Evolutionary conservation across 1,140 invertebrate genomes (phyloP), one percentile per base, ranked within the genome.

Genomic region (Philaenus spumarius): DNA sequence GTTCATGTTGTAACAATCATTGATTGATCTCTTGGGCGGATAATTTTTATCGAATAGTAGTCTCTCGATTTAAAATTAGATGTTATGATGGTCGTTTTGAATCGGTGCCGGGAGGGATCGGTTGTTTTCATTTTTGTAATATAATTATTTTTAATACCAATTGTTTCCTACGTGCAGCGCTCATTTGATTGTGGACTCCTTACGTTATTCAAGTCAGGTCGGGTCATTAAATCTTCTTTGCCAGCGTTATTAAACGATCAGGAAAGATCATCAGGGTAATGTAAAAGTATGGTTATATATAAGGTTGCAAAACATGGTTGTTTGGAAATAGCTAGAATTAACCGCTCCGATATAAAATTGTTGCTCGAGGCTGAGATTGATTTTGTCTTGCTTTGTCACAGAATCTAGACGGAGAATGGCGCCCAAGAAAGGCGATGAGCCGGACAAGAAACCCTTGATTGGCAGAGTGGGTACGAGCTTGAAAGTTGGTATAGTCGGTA

Each of bases 401-500:
- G 66, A 35, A 9, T 30, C 26, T 30, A 30, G 9, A 30, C 26
- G 26, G 55, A 58, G 20, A 39, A 97, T 97, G 93, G 82, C 92
- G 66, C 93, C 94, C 7, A 98, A 98, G 78, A 98, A 98, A 76
- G 89, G 90, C 53, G 87, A 87, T 66, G 87, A 89, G 68, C 87
- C 87, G 1, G 89, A 94, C 68, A 84, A 83, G 64, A 92, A 90
- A 66, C 88, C 90, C 26, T 77, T 99, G n/a, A 90, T 99, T 73
- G 97, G 97, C 14, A 82, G 97, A 65, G 86, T 99, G 46, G 95
- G 96, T 30, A 99, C 96, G 37, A 99, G 97, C 80, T 79, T 99
- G 68, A 95, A 95, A 77, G 88, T 97, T 61, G 94, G 94, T 45
- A 96, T 97, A 65, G 94, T 98, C 63, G 95, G 94, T 20, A 81